phyloP scores from a whole-genome alignment of 2,888 invertebrate genomes.

The Flabesymbios commensalis region DNA sequence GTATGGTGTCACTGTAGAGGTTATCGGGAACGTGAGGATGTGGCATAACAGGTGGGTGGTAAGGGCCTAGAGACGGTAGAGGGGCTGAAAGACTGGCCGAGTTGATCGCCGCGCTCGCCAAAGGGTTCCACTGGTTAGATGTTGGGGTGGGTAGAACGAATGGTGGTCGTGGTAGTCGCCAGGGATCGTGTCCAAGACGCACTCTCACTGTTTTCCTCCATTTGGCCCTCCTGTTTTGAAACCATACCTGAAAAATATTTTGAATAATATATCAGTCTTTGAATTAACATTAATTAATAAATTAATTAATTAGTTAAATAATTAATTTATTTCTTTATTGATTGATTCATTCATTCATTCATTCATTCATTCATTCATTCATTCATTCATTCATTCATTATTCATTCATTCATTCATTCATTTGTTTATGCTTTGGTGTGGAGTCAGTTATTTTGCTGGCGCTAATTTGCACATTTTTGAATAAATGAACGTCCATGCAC shows the following conservation, averaged over 20 bases:
- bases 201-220: conserved; percentile 85
- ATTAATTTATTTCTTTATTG: too few species aligned
- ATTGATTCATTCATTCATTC: too few species aligned
- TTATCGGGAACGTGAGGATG: not conserved
- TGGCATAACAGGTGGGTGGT: not conserved
- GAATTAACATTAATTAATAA: not conserved
- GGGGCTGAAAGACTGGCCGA: not conserved
- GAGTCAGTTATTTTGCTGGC: too few species aligned
- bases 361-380: too few species aligned
- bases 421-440: too few species aligned
- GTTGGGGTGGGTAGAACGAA: not conserved
- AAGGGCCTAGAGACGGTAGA: not conserved
- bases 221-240: conserved; percentile 96
- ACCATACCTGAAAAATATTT: conserved; percentile 82
- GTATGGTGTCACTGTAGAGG: not conserved
- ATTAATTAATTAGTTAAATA: too few species aligned
- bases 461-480: too few species aligned
- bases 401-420: too few species aligned
- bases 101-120: not conserved
- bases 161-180: conserved; percentile 11
- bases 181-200: conserved; percentile 22
- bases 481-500: too few species aligned
- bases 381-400: too few species aligned
- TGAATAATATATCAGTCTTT: not conserved
- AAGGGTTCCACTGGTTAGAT: too few species aligned